Base-by-base conservation (phyloP, 2,888 invertebrate genomes). In the Heliconius aoede region DNA sequence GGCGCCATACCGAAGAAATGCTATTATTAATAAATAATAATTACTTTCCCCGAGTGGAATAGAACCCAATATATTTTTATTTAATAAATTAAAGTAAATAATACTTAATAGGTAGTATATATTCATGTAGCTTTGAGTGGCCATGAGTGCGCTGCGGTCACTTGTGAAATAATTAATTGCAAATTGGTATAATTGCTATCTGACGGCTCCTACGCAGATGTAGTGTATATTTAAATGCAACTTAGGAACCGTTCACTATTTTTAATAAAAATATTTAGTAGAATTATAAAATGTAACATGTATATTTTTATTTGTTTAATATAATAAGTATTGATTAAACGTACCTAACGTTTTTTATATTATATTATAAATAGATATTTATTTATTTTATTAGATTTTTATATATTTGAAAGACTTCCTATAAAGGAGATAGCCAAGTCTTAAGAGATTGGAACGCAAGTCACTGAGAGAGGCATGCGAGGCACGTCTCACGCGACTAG, bases 401-500 rank as follows among this genome's bases (percentile, higher is more conserved):
- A 11, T 32, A 30, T 36, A 36, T 3, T 1, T n/a, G 21, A 64
- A 24, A 64, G 24, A 36, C n/a, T 64, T 64, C 36, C 1, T 32
- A 24, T n/a, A 65, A 36, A 62, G 32, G 4, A 21, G 21, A 62
- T 32, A 4, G 30, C 62, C 21, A 21, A 62, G 21, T 36, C 36
- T 55, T 65, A 58, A 73, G 32, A 73, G 65, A 26, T 11, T 62
- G 62, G 32, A 62, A 60, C 18, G 15, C 71, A 62, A 69, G 77
- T 75, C 76, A 72, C 67, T 73, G 28, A 72, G 69, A 74, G 65
- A 79, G 74, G 79, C 73, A 81, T 79, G 78, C 79, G 28, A 64
- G 60, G 76, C 80, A 81, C 80, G 81, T 81, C 78, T 79, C 78
- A 72, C 76, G 74, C 74, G 78, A 78, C 80, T 78, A 61, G 76